Evolutionary conservation across 2,888 invertebrate genomes (phyloP), one percentile per base, ranked within the genome.

Genomic region (Ophioninae sp.): DNA sequence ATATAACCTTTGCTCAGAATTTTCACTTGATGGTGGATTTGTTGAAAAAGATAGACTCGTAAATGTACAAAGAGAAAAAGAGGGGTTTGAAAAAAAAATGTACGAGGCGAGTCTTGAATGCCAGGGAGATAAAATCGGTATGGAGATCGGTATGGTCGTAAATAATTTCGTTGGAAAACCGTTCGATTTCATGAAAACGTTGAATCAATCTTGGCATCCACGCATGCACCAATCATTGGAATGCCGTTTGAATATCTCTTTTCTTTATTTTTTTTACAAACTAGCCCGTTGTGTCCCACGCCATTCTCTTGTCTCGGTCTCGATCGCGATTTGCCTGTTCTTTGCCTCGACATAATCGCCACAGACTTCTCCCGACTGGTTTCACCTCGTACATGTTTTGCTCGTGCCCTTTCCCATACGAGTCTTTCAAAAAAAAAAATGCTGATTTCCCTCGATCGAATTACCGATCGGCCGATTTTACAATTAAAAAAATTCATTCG

Each of bases 1-100:
- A 41, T 71, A 61, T 86, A 85, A 86, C 86, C 86, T 86, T 85
- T 86, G 67, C 30, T 69, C 56, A 37, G 56, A 73, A 58, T 77
- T 74, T 30, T 56, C 65, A 30, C 58, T 77, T 76, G 76, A 84
- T 84, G 72, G 78, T 69, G 78, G 30, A 71, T 67, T 63, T n/a
- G 87, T 87, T 87, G 81, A 74, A 72, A 84, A 82, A 77, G 72
- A 85, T n/a, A 41, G 76, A 39, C 30, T 17, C 17, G 51, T 51
- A 51, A 10, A 51, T 51, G 51, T 13, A 51, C 13, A 13, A 17
- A 51, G 13, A 51, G 17, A 13, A 9, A 41, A 41, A 41, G 41
- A 41, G 9, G 9, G 41, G 9, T 9, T 6, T 3, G 1, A 41
- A 9, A 41, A 41, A 41, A 41, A 75, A 37, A 64, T n/a, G 65